Evolutionary conservation across 2,888 invertebrate species (phyloP), one percentile per base, ranked within the genome.

Genomic region (Drepanosiphum platanoidis): DNA sequence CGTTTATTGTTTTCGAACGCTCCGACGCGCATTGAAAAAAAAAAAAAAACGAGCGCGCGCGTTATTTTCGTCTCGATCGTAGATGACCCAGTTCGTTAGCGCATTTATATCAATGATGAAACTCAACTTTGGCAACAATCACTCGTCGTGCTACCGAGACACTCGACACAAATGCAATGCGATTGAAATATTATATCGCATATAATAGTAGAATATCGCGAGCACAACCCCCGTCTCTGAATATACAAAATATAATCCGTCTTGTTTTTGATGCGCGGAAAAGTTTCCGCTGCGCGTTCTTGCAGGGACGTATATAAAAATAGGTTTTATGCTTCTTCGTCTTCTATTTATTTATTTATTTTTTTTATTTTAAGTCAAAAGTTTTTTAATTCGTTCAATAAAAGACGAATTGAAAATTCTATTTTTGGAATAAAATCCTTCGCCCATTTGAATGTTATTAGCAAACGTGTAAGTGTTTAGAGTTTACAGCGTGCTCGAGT

Each of bases 401-500:
- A 83, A 75, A 83, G 1, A n/a, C 18, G 39, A 75, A 74, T 74
- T 42, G 58, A 61, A 64, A 75, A 72, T 64, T 70, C 7, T 27
- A 52, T 30, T 70, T 80, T 80, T 70, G n/a, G 36, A 80, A 80
- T 70, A 70, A 80, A 70, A 58, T 46, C 34, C 27, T 80, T 27
- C 27, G 36, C 13, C 27, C 46, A 52, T 70, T 70, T 68, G 80
- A 80, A 80, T 70, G 36, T 80, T 80, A 70, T 70, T 72, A 72
- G 72, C 46, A 42, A n/a, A 61, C 71, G 42, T 64, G 61, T 72
- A 61, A 64, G 61, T 30, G 61, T 72, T 42, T 61, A 72, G 71
- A 61, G 81, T 82, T 80, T 70, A 61, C 81, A 42, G 61, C 58
- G 71, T 82, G 72, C 64, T 61, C 32, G 64, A 74, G 72, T 82